These are phyloP conservation scores for Entelurus aequoreus DNA, from an alignment of 2,113 vertebrate species.

Conservation along the genomic window DNA sequence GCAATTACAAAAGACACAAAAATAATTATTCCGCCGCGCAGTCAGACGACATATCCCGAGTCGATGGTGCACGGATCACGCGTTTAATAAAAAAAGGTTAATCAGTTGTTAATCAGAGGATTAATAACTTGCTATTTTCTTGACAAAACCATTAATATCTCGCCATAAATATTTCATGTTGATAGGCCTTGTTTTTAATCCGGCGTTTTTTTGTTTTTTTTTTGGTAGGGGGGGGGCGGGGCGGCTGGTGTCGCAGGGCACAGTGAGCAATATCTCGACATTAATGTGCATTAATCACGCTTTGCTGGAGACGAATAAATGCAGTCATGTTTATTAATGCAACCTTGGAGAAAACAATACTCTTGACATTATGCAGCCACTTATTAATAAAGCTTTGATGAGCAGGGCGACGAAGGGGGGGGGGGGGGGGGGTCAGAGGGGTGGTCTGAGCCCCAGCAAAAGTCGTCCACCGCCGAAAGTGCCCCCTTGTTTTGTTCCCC, in stretches of 20 bases:
- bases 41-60: slow-evolving; percentile 73
- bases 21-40: slow-evolving; percentile 76
- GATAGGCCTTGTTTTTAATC: slow-evolving; percentile 63
- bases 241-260: slow-evolving; percentile 52
- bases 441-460: slow-evolving; percentile 38
- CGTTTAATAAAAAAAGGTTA: slow-evolving; percentile 80
- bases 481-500: slow-evolving; percentile 29
- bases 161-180: slow-evolving; percentile 80
- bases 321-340: slow-evolving; percentile 82
- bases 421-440: slow-evolving; percentile 13
- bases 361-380: slow-evolving; percentile 76
- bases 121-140: slow-evolving; percentile 82
- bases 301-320: slow-evolving; percentile 80
- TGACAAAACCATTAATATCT: slow-evolving; percentile 79
- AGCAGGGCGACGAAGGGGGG: too few relatives aligned
- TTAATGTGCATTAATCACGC: slow-evolving; percentile 79
- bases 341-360: slow-evolving; percentile 78
- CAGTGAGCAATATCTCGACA: slow-evolving; percentile 70
- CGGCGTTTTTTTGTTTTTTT: slow-evolving; percentile 27
- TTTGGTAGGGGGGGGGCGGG: too few relatives aligned
- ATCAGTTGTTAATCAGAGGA: slow-evolving; percentile 82
- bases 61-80: slow-evolving; percentile 75
- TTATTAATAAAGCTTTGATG: slow-evolving; percentile 75
- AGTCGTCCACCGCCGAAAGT: slow-evolving; percentile 43
- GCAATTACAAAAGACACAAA: slow-evolving; percentile 79